A percentile compares a stretch with the other conserved stretches of the same genome.
Evolutionary conservation across 2,797 vertebrate species (phyloP).

Genomic region (Melanotaenia maccullochi): DNA sequence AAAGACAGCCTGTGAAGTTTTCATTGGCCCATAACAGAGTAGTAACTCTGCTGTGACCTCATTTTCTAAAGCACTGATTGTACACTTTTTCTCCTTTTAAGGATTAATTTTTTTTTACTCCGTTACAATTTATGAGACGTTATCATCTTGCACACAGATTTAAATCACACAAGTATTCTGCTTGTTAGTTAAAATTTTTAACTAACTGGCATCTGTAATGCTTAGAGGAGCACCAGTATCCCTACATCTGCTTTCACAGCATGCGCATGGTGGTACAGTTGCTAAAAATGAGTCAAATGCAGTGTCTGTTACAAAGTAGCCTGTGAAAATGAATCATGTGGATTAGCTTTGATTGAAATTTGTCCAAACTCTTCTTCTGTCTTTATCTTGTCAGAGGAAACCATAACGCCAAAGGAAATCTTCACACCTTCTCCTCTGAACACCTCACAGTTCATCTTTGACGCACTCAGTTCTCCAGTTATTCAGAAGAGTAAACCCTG

Average conservation of each 20-base stretch:
- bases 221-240: neutral
- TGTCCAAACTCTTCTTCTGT: conserved; percentile 1
- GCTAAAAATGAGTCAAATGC: neutral
- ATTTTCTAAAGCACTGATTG: neutral
- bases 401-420: conserved; percentile 58
- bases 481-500: conserved; percentile 85
- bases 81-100: neutral
- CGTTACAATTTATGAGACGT: neutral
- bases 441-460: conserved; percentile 68
- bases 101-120: neutral
- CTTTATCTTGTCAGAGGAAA: conserved; percentile 78
- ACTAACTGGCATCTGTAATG: neutral
- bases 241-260: neutral
- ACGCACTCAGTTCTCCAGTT: conserved; percentile 75
- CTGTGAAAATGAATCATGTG: neutral
- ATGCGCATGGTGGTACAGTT: neutral
- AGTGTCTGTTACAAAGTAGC: neutral
- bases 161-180: neutral
- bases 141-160: neutral
- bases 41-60: neutral
- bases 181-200: too few relatives aligned
- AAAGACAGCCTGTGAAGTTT: neutral
- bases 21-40: neutral
- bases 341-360: conserved; percentile 1
- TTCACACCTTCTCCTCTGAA: conserved; percentile 42